Evolutionary conservation across 2,797 vertebrate species (phyloP).

Genomic region (Scolopax rusticola): DNA sequence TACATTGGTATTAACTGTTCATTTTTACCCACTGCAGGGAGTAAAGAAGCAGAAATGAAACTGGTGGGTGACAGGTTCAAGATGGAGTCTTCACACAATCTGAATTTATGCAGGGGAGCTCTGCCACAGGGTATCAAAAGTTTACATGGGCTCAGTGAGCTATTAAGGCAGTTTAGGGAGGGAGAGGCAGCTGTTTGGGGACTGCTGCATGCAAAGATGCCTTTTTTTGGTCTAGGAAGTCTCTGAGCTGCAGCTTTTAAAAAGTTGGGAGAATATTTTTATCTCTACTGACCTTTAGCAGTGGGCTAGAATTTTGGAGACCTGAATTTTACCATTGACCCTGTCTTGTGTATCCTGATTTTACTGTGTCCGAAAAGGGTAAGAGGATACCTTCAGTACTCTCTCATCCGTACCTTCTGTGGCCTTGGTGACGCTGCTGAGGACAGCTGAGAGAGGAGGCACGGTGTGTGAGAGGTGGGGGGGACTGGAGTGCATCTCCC

Average conservation of each 20-base stretch:
- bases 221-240: slow-evolving; percentile 38
- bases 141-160: not conserved
- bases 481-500: not conserved
- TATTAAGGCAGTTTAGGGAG: not conserved
- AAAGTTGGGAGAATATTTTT: slow-evolving; percentile 22
- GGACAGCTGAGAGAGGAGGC: not conserved
- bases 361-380: not conserved
- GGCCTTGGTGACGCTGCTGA: not conserved
- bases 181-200: not conserved
- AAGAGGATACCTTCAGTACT: not conserved
- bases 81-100: not conserved
- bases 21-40: not conserved
- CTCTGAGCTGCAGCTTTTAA: not conserved
- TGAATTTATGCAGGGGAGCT: not conserved
- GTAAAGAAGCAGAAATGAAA: not conserved
- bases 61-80: not conserved
- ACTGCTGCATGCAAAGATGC: not conserved
- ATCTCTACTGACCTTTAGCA: slow-evolving; percentile 17
- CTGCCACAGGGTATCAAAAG: not conserved
- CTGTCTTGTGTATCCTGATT: not conserved
- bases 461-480: not conserved
- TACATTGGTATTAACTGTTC: not conserved
- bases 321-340: not conserved
- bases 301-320: not conserved
- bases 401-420: not conserved